A percentile compares a stretch with the other conserved stretches of the same genome.
Evolutionary conservation across 2,888 invertebrate genomes (phyloP).

Genomic region (Seira ritae): DNA sequence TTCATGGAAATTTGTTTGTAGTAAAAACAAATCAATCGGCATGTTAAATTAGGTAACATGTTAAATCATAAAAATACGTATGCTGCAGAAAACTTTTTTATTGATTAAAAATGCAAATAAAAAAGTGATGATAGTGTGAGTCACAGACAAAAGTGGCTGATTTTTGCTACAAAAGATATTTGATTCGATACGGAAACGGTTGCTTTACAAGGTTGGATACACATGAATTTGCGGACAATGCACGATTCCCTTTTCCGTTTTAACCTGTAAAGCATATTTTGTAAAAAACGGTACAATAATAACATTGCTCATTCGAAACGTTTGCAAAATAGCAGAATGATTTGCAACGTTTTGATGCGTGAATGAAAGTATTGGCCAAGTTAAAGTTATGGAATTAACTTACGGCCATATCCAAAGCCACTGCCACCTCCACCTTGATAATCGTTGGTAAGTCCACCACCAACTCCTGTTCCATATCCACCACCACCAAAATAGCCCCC

Average conservation of each 20-base stretch:
- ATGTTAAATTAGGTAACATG: too few relatives aligned
- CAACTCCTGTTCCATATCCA: conserved; percentile 50
- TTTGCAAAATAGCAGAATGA: too few relatives aligned
- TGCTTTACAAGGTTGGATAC: neutral
- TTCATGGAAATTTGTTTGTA: too few relatives aligned
- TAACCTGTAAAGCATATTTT: neutral
- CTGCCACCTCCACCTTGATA: conserved; percentile 27
- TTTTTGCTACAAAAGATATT: neutral
- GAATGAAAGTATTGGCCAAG: too few relatives aligned
- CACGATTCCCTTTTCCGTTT: neutral
- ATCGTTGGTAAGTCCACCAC: conserved; percentile 38
- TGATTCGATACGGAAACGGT: neutral
- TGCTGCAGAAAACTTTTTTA: too few relatives aligned
- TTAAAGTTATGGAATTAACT: neutral
- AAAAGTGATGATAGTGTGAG: neutral
- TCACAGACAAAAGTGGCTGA: too few relatives aligned
- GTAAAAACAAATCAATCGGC: too few relatives aligned
- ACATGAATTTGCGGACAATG: neutral
- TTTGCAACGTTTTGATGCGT: too few relatives aligned
- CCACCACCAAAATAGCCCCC: conserved; percentile 42
- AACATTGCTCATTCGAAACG: too few relatives aligned
- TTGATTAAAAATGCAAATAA: neutral
- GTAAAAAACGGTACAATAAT: too few relatives aligned
- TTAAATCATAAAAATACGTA: too few relatives aligned
- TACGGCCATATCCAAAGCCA: conserved; percentile 57